phyloP scores from a whole-genome alignment of 1,140 invertebrate species.

The Chironomus tepperi region DNA sequence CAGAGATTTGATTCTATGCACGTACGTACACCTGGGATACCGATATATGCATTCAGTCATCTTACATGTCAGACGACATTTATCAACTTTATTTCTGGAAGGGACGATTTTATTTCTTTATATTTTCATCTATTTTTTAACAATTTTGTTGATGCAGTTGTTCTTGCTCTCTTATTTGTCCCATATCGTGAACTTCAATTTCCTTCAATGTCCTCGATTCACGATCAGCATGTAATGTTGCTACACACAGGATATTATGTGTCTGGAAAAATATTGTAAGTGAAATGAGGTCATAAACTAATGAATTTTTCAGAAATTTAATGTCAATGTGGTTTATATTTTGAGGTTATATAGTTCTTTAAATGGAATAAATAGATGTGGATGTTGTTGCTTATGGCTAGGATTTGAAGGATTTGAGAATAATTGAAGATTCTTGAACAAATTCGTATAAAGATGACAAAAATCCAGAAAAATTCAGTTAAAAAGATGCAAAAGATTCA shows the following conservation, averaged over 20 bases:
- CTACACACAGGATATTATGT: conserved; percentile 11
- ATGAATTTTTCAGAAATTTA: too few relatives aligned
- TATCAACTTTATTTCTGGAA: not conserved
- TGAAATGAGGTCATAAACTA: not conserved
- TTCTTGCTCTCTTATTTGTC: not conserved
- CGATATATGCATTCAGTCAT: not conserved
- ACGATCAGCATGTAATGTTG: too few relatives aligned
- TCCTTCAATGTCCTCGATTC: not conserved
- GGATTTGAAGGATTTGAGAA: too few relatives aligned
- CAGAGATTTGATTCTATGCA: not conserved
- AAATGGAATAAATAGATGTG: too few relatives aligned
- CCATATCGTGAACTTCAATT: not conserved
- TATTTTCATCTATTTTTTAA: not conserved
- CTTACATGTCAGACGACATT: not conserved
- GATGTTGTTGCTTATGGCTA: too few relatives aligned
- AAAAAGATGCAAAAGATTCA: too few relatives aligned
- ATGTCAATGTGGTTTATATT: too few relatives aligned
- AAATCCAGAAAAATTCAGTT: too few relatives aligned
- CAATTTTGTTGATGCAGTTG: conserved; percentile 19
- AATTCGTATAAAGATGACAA: too few relatives aligned
- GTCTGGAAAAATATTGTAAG: conserved; percentile 23
- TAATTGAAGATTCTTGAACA: too few relatives aligned
- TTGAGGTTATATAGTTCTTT: too few relatives aligned
- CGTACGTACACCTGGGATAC: not conserved
- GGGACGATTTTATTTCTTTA: not conserved